phyloP scores from a whole-genome alignment of 2,888 invertebrate species.

The Agonopterix alstromeriana region DNA sequence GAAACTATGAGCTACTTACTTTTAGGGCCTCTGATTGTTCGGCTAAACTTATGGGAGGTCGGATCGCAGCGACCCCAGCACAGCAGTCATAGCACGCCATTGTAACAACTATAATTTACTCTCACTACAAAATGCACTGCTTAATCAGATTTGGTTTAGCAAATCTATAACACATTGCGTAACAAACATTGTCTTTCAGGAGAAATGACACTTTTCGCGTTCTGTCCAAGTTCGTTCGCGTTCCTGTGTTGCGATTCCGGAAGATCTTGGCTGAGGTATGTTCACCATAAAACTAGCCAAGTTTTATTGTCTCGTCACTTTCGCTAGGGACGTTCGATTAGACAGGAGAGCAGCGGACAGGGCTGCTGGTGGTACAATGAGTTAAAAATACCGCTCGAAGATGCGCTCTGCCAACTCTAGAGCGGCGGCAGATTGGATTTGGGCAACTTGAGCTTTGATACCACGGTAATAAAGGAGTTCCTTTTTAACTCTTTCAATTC shows the following conservation, averaged over 20 bases:
- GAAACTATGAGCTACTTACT: slow-evolving; percentile 70
- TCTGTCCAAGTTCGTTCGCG: slow-evolving; percentile 27
- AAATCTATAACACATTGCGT: slow-evolving; percentile 44
- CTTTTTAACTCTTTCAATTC: slow-evolving; percentile 24
- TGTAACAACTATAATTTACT: slow-evolving; percentile 31
- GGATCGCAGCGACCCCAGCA: slow-evolving; percentile 81
- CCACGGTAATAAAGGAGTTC: slow-evolving; percentile 37
- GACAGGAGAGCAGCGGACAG: slow-evolving; percentile 62
- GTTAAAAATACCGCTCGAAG: slow-evolving; percentile 75
- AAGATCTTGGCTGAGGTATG: slow-evolving; percentile 21
- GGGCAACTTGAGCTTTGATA: slow-evolving; percentile 67
- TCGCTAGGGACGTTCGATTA: slow-evolving; percentile 54
- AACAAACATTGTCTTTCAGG: slow-evolving; percentile 33
- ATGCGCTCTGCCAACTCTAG: slow-evolving; percentile 71
- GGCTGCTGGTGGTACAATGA: slow-evolving; percentile 70
- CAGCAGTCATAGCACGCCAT: slow-evolving; percentile 83
- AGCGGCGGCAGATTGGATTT: slow-evolving; percentile 50
- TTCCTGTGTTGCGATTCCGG: slow-evolving; percentile 17
- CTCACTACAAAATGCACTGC: slow-evolving; percentile 48
- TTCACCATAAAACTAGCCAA: slow-evolving; percentile 25
- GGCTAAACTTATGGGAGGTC: slow-evolving; percentile 84
- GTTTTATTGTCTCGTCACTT: slow-evolving; percentile 55
- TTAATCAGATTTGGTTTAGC: slow-evolving; percentile 27
- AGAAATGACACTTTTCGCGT: slow-evolving; percentile 19
- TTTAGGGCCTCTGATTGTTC: slow-evolving; percentile 85